Evolutionary conservation across 2,888 invertebrate species (phyloP).

Genomic region (Agrotis ipsilon): DNA sequence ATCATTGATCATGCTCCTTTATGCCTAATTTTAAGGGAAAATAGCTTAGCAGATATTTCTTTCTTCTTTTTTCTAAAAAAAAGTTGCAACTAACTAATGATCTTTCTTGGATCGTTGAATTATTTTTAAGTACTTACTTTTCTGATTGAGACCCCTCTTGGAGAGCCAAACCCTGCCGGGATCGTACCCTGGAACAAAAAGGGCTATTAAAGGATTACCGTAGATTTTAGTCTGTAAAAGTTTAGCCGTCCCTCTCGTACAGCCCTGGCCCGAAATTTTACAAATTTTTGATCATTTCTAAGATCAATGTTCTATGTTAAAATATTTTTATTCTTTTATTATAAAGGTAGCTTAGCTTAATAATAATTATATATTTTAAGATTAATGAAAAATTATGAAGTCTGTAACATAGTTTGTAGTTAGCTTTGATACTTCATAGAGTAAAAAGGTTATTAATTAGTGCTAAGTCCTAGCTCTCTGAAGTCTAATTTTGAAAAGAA

Average conservation of each 20-base stretch:
- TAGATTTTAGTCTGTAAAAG: no score
- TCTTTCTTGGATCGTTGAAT: not conserved
- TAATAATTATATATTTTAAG: not conserved
- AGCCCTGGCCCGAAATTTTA: no score
- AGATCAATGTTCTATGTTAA: not conserved
- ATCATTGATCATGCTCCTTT: slow-evolving; percentile 21
- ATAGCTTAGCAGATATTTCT: not conserved
- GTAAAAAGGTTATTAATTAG: not conserved
- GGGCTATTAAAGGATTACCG: no score
- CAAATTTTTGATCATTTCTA: no score
- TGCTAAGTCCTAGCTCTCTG: not conserved
- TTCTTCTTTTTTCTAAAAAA: slow-evolving; percentile 1
- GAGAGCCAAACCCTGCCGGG: no score
- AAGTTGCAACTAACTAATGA: not conserved
- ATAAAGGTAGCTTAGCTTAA: no score
- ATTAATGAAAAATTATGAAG: not conserved
- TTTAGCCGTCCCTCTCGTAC: no score
- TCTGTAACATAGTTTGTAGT: not conserved
- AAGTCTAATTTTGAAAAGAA: not conserved
- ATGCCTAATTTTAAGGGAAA: slow-evolving; percentile 9
- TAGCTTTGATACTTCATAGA: not conserved
- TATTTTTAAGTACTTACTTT: not conserved
- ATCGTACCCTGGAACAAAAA: no score
- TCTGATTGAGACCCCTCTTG: no score
- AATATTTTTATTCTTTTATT: not conserved